Conservation (phyloP, 2,113 vertebrate genomes). For the Paramormyrops kingsleyae region DNA sequence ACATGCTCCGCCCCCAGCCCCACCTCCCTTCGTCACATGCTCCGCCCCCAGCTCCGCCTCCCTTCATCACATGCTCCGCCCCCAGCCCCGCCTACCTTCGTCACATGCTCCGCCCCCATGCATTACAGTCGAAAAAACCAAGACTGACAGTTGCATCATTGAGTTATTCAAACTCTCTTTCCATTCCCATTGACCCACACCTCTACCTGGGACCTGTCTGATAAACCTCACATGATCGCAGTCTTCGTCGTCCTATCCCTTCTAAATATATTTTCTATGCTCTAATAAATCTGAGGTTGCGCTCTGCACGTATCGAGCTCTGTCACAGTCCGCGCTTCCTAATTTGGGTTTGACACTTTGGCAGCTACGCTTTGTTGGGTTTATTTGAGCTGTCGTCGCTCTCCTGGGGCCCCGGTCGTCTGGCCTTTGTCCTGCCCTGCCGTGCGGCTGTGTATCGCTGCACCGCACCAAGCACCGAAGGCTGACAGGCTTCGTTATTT, state of each 20-base stretch:
- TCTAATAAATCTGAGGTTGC: neutral
- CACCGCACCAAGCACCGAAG: neutral
- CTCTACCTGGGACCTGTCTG: neutral
- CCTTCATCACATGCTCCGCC: neutral
- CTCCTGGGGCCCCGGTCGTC: neutral
- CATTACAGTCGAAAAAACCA: neutral
- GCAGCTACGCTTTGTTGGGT: neutral
- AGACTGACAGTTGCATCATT: neutral
- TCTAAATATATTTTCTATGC: neutral
- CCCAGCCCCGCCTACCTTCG: neutral
- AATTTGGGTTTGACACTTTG: constrained; percentile 1
- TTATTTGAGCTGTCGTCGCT: neutral
- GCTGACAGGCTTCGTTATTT: neutral
- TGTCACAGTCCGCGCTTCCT: neutral
- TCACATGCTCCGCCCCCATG: neutral
- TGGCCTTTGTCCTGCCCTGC: neutral
- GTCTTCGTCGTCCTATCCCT: neutral
- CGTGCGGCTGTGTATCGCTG: neutral
- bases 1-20: too few species aligned
- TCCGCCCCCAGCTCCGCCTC: too few species aligned
- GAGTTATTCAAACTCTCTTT: neutral
- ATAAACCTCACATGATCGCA: neutral
- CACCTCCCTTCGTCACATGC: too few species aligned
- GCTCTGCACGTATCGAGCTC: neutral
- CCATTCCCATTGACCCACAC: neutral